Evolutionary conservation across 2,113 vertebrate species (phyloP), one percentile per base, ranked within the genome.

Genomic region (Phalacrocorax aristotelis): DNA sequence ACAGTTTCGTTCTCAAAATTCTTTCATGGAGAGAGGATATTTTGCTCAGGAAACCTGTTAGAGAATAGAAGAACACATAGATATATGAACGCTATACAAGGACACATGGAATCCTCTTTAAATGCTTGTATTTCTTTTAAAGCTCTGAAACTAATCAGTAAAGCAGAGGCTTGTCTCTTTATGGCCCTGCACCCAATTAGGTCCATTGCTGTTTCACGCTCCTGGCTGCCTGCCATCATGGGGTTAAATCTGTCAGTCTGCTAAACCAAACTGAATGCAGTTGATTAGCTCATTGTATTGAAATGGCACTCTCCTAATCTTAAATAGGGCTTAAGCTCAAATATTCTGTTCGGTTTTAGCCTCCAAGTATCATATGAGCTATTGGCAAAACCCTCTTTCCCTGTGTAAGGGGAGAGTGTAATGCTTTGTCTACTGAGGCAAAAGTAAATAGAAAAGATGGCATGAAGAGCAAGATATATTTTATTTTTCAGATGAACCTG

Each of bases 361-460:
- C 61, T 76, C 48, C 27, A 4, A 55, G 36, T 9, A 29, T 49
- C 21, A 0, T 0, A 1, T 26, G n/a, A 90, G 46, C 49, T 65
- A 1, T 9, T 10, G 11, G 79, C 52, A 52, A 44, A 42, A 4
- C 18, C 46, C 55, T 10, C n/a, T 6, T 42, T 16, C 27, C 8
- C 5, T 32, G 62, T 7, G 36, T 34, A n/a, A 49, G 32, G 42
- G 62, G 42, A 13, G 25, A 40, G 76, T 3, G 34, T 34, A 1
- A 19, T 15, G 52, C 80, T 62, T 70, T 15, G 54, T 7, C 70
- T 46, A 8, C 36, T 8, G 51, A 16, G 65, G 44, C 69, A 44
- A 20, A 20, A 21, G 55, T 40, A 21, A 11, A 19, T 32, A 4
- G 49, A 16, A 58, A 13, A 57, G 54, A 5, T 46, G 25, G 13